Evolutionary conservation across 2,888 invertebrate species (phyloP), one percentile per base, ranked within the genome.

Genomic region (Xylota segnis): DNA sequence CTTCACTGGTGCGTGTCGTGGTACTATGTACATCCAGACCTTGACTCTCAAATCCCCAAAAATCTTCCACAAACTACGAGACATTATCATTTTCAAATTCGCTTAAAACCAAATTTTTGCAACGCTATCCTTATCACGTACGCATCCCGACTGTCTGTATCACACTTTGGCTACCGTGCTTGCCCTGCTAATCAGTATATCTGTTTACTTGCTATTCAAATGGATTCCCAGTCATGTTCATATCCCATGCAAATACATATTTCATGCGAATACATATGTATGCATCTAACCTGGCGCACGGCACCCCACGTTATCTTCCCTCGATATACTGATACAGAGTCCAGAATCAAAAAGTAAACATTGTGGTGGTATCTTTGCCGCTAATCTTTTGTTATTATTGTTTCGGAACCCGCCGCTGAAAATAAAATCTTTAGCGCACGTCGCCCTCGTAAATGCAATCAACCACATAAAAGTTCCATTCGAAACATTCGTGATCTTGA

Each of bases 401-500:
- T 66, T 66, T 40, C 12, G 14, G 14, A 16, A 23, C 7, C 5
- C 34, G 23, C 1, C 27, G 37, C 27, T 37, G 5, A 59, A 14
- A 59, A 5, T 52, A 23, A n/a, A n/a, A 59, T 27, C 43, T 68
- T 14, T 23, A 18, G 34, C 14, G 34, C 12, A 3, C 10, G 34
- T 4, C 37, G 16, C n/a, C 14, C 27, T 37, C 27, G 18, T 37
- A 12, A 34, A 14, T 43, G 50, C 40, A 66, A 76, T 68, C 50
- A 43, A 32, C 6, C 12, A 47, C 63, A 54, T 27, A 50, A 40
- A 72, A 65, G 23, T 54, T 72, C 45, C 65, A 75, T 29, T 47
- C 56, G 16, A 34, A 45, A 34, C 43, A 16, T 9, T 54, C 34
- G 52, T 78, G 82, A 76, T 76, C 70, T 82, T 76, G 76, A 82